phyloP scores from a whole-genome alignment of 1,140 invertebrate species.

The Amphibalanus amphitrite region DNA sequence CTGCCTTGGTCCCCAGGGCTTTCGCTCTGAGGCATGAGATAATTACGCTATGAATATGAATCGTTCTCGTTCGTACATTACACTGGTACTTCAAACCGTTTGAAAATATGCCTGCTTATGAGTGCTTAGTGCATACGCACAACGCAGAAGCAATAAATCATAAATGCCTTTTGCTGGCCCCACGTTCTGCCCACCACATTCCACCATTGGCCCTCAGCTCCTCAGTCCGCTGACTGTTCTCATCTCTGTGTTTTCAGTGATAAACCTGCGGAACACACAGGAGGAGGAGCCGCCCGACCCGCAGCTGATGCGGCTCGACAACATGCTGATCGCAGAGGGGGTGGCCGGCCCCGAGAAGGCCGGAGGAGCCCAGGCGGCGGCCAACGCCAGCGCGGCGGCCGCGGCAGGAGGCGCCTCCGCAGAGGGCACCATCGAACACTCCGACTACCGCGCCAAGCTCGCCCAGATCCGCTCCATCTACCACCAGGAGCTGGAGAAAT shows the following conservation, averaged over 20 bases:
- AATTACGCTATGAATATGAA: no score
- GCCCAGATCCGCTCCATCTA: conserved; percentile 99
- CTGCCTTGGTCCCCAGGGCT: no score
- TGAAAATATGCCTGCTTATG: no score
- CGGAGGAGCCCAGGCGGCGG: conserved; percentile 75
- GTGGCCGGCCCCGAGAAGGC: conserved; percentile 96
- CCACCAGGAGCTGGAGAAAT: conserved; percentile 97
- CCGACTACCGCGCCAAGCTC: conserved; percentile 95
- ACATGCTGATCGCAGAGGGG: conserved; percentile 99
- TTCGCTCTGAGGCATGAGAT: no score
- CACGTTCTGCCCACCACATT: no score
- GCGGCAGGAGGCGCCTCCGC: conserved; percentile 40
- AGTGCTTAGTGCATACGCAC: no score
- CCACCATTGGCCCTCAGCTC: no score
- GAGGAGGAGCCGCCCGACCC: conserved; percentile 98
- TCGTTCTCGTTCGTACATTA: no score
- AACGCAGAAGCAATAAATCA: no score
- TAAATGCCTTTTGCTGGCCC: no score
- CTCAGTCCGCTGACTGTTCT: neutral
- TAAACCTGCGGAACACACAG: conserved; percentile 88
- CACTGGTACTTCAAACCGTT: no score
- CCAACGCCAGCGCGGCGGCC: conserved; percentile 74
- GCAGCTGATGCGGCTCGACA: conserved; percentile 95
- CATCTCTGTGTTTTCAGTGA: conserved; percentile 28
- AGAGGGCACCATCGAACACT: conserved; percentile 96